Base-by-base conservation (phyloP, 2,113 vertebrate genomes). In the Vulpes ferrilata region DNA sequence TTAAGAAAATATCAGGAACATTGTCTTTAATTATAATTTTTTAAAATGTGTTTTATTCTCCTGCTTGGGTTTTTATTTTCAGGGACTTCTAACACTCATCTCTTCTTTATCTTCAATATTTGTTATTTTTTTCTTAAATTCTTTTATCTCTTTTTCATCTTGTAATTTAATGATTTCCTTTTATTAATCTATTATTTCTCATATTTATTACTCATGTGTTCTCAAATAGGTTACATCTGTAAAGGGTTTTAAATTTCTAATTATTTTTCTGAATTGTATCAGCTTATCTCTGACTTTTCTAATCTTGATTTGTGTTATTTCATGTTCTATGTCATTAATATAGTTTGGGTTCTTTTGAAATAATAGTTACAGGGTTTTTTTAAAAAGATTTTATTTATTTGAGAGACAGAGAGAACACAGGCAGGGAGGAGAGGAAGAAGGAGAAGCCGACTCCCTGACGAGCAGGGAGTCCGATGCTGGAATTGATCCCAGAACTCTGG, bases 51-150 rank as follows among this genome's bases (percentile, higher is more conserved):
- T 60, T 38, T 27, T 74, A 25, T 76, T 76, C 59, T 86, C 17
- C 79, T 69, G 22, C 16, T 85, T 80, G 64, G 23, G 53, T 91
- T 91, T 86, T 86, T 73, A 71, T 80, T n/a, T 32, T 71, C 27
- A 69, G 27, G n/a, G 81, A 80, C 19, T 43, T 43, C 43, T 43
- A 43, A 6, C 43, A 43, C 43, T 83, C 67, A 22, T 76, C 38
- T 55, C 51, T 85, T 60, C 51, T 38, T 95, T 74, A 30, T 81
- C 35, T 83, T 95, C 7, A 55, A 3, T 59, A 35, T 65, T 60
- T 93, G 16, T 76, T 22, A 57, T 85, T 93, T 95, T 95, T 88
- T 8, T 60, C 67, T 84, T 87, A 43, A 79, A 81, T 64, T 59
- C 13, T 73, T 90, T 81, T 87, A 19, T 43, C 71, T 30, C 8